Conservation (phyloP, 2,113 vertebrate genomes). For the Cebidichthys violaceus region DNA sequence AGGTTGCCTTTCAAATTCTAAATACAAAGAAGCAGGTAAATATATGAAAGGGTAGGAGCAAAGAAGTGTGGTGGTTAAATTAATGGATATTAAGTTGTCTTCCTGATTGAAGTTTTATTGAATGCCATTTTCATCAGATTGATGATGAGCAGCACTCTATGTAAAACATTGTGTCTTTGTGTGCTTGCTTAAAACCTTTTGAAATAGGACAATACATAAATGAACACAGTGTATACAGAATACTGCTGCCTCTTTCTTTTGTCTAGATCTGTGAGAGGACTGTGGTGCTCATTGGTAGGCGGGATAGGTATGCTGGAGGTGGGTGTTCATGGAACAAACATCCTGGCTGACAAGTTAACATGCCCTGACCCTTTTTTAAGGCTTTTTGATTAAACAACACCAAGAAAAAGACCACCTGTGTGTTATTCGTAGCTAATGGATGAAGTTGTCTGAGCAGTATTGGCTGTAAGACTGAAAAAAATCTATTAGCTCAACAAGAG, state of each 20-base stretch:
- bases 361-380: neutral
- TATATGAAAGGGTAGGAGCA: neutral
- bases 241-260: neutral
- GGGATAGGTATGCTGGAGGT: neutral
- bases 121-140: neutral
- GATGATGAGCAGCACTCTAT: neutral
- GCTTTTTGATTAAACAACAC: neutral
- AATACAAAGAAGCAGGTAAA: slow-evolving; percentile 8
- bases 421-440: neutral
- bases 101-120: slow-evolving; percentile 2
- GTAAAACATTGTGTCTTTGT: neutral
- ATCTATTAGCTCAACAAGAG: neutral
- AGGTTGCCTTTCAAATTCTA: slow-evolving; percentile 3
- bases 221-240: neutral
- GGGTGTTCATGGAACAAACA: neutral
- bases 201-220: neutral
- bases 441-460: neutral
- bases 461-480: neutral
- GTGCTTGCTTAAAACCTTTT: neutral
- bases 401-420: neutral
- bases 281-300: neutral
- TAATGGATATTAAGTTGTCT: neutral
- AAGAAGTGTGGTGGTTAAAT: neutral
- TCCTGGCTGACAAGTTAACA: neutral
- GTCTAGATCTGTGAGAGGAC: neutral